These are phyloP conservation scores for Hippocampus abdominalis DNA, from an alignment of 2,113 vertebrate species.

Conservation along the genomic window DNA sequence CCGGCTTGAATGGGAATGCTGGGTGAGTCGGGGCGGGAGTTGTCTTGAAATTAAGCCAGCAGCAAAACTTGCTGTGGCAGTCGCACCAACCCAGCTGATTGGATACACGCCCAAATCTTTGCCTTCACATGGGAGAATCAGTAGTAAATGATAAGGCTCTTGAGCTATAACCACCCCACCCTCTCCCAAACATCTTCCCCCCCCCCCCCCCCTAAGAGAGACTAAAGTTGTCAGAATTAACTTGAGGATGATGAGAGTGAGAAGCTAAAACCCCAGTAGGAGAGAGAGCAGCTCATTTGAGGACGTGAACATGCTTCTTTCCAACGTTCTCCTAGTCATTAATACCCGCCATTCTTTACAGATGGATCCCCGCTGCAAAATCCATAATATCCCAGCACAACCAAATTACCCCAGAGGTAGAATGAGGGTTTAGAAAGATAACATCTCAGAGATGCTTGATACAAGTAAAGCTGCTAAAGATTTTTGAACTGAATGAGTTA, in stretches of 20 bases:
- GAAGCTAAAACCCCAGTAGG: conserved; percentile 30
- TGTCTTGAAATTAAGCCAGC: conserved; percentile 51
- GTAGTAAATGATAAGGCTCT: conserved; percentile 24
- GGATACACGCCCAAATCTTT: conserved; percentile 34
- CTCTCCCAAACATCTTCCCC: conserved; percentile 10
- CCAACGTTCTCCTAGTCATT: conserved; percentile 51
- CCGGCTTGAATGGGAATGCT: conserved; percentile 48
- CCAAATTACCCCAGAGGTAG: conserved; percentile 18
- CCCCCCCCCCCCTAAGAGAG: neutral
- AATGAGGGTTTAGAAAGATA: conserved; percentile 7
- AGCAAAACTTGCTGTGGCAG: conserved; percentile 49
- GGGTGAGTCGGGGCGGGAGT: conserved; percentile 23
- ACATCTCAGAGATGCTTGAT: conserved; percentile 11
- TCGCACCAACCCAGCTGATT: conserved; percentile 32
- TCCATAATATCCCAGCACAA: conserved; percentile 46
- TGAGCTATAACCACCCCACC: conserved; percentile 11
- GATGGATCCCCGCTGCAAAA: conserved; percentile 41
- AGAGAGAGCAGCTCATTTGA: conserved; percentile 56
- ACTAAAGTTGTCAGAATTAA: conserved; percentile 37
- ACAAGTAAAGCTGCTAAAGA: conserved; percentile 2
- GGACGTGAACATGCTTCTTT: conserved; percentile 48
- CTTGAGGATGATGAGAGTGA: neutral
- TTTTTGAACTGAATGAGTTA: conserved; percentile 1
- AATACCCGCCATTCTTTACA: conserved; percentile 49
- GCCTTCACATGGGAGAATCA: conserved; percentile 23